Conservation (phyloP, 2,888 invertebrate species). For the Polydrusus tereticollis region DNA sequence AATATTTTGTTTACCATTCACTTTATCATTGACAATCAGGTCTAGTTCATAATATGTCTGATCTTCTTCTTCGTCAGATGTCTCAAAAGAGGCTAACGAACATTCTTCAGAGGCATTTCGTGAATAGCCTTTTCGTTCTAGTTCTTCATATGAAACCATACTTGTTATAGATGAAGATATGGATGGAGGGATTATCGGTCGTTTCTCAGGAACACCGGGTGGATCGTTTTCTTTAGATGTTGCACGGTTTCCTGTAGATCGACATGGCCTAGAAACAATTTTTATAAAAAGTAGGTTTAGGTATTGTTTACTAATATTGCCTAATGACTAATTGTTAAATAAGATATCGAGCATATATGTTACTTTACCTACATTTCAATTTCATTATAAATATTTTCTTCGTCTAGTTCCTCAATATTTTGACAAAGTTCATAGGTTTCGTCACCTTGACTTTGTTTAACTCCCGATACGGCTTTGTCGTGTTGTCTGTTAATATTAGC, state of each 20-base stretch:
- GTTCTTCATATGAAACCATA: conserved; percentile 10
- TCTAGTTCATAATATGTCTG: conserved; percentile 18
- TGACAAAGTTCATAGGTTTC: conserved; percentile 22
- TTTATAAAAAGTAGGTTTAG: too few relatives aligned
- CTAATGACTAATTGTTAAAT: too few relatives aligned
- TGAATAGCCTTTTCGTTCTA: not conserved
- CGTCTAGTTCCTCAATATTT: not conserved
- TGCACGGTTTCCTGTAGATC: not conserved
- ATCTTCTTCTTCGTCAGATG: conserved; percentile 2
- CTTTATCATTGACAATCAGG: not conserved
- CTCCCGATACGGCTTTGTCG: conserved; percentile 26
- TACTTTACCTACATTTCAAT: conserved; percentile 22
- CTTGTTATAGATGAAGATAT: not conserved
- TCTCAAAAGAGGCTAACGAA: conserved; percentile 4
- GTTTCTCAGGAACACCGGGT: conserved; percentile 9
- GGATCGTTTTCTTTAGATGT: not conserved
- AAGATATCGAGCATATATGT: not conserved
- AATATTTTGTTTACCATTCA: not conserved
- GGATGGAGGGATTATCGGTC: not conserved
- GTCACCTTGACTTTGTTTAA: conserved; percentile 13
- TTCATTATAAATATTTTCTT: conserved; percentile 46
- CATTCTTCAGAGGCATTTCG: not conserved
- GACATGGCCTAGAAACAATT: not conserved
- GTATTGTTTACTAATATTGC: too few relatives aligned
- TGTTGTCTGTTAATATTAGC: conserved; percentile 54